Conservation (phyloP, 1,140 invertebrate species). For the Rhagoletis pomonella region DNA sequence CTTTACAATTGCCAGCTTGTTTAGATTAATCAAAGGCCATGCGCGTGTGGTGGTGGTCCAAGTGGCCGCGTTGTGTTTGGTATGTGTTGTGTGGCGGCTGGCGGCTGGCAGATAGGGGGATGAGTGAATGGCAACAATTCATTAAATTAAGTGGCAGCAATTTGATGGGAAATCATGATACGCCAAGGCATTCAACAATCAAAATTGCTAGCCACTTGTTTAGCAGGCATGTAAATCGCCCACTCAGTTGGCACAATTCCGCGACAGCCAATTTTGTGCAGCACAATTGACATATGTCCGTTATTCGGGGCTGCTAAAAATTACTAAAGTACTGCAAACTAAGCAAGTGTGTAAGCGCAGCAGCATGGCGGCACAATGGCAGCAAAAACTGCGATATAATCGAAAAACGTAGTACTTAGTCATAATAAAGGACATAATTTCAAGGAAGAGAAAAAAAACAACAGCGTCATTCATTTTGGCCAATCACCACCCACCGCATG, state of each 20-base stretch:
- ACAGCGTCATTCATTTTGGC: background rate
- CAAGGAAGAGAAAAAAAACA: background rate
- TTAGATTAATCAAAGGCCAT: too few species aligned
- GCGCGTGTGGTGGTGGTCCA: too few species aligned
- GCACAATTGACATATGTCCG: too few species aligned
- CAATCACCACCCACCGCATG: background rate
- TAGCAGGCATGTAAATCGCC: background rate
- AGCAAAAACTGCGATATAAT: slow-evolving; percentile 13
- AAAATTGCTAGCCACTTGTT: background rate
- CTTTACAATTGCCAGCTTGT: too few species aligned
- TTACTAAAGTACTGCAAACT: background rate
- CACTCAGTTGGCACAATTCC: background rate
- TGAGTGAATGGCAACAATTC: slow-evolving; percentile 22
- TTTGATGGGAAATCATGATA: slow-evolving; percentile 36
- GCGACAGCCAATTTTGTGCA: background rate
- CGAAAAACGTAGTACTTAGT: background rate
- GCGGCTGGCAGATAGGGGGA: too few species aligned
- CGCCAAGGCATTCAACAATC: background rate
- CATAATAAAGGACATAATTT: slow-evolving; percentile 26
- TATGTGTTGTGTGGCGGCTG: too few species aligned
- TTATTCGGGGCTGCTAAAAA: too few species aligned
- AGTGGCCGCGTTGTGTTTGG: too few species aligned
- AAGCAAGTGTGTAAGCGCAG: background rate
- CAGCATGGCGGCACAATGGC: background rate
- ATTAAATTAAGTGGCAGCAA: slow-evolving; percentile 41